Percentiles rank a stretch among this genome's conserved stretches.
Conservation (phyloP, 2,113 vertebrate genomes). For the Toxotes chatareus region DNA sequence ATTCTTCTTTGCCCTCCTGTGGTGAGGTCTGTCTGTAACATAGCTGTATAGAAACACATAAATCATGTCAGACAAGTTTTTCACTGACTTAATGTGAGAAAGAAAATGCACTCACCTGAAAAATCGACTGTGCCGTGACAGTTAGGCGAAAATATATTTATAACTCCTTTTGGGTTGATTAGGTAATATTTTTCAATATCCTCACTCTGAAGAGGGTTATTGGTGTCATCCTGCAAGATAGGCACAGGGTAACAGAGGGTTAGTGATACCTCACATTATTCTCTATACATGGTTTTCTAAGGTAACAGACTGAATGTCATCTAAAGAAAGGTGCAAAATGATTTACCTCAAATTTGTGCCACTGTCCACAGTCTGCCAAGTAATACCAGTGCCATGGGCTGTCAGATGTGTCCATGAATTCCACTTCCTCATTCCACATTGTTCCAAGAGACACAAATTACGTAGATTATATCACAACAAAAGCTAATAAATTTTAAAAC, state of each 20-base stretch:
- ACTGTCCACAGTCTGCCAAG: constrained; percentile 89
- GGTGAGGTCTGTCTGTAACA: constrained; percentile 52
- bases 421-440: constrained; percentile 48
- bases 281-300: no score
- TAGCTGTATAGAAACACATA: background rate
- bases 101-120: constrained; percentile 25
- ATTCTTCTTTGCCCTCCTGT: constrained; percentile 33
- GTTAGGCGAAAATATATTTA: background rate
- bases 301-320: background rate
- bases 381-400: constrained; percentile 90
- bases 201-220: constrained; percentile 17
- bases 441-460: background rate
- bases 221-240: constrained; percentile 50
- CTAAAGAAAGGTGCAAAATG: background rate
- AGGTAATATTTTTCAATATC: constrained; percentile 41
- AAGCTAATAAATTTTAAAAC: background rate
- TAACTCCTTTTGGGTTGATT: background rate
- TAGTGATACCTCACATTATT: accelerated
- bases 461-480: background rate
- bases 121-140: constrained; percentile 45
- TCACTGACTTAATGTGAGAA: background rate
- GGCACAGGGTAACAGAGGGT: background rate
- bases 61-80: background rate
- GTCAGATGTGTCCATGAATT: constrained; percentile 90
- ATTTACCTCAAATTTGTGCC: constrained; percentile 92